A percentile compares a stretch with the other conserved stretches of the same genome.
phyloP scores from a whole-genome alignment of 2,888 invertebrate species.

The Acanthoscelides obtectus region DNA sequence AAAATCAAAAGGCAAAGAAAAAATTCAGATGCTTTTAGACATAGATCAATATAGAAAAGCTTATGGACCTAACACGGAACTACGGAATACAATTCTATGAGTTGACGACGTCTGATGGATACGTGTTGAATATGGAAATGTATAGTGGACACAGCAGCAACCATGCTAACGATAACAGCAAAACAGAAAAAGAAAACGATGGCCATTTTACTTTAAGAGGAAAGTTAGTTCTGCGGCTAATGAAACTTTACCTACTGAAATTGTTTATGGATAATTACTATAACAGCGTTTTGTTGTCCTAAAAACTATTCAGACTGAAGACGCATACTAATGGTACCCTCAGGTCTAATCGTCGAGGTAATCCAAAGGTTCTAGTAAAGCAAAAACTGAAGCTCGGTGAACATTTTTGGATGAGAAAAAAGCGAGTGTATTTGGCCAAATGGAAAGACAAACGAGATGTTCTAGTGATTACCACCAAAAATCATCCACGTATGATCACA shows the following conservation, averaged over 20 bases:
- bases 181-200: neutral
- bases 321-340: slow-evolving; percentile 11
- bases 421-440: slow-evolving; percentile 4
- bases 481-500: slow-evolving; percentile 26
- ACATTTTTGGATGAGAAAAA: slow-evolving; percentile 3
- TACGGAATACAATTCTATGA: slow-evolving; percentile 4
- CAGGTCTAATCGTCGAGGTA: slow-evolving; percentile 10
- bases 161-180: no score
- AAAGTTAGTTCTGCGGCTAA: neutral
- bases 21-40: slow-evolving; percentile 8
- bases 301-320: no score
- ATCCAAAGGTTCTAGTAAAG: slow-evolving; percentile 11
- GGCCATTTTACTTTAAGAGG: neutral
- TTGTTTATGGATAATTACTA: slow-evolving; percentile 5
- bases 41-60: neutral
- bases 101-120: slow-evolving; percentile 1
- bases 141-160: neutral
- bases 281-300: slow-evolving; percentile 4
- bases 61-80: neutral
- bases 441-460: slow-evolving; percentile 8
- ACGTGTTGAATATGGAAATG: slow-evolving; percentile 2
- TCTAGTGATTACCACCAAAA: slow-evolving; percentile 29
- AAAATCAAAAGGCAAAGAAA: slow-evolving; percentile 6
- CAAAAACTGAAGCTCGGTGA: slow-evolving; percentile 9
- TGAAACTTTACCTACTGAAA: slow-evolving; percentile 2